phyloP scores from a whole-genome alignment of 2,888 invertebrate genomes.

The Marronus borbonicus region DNA sequence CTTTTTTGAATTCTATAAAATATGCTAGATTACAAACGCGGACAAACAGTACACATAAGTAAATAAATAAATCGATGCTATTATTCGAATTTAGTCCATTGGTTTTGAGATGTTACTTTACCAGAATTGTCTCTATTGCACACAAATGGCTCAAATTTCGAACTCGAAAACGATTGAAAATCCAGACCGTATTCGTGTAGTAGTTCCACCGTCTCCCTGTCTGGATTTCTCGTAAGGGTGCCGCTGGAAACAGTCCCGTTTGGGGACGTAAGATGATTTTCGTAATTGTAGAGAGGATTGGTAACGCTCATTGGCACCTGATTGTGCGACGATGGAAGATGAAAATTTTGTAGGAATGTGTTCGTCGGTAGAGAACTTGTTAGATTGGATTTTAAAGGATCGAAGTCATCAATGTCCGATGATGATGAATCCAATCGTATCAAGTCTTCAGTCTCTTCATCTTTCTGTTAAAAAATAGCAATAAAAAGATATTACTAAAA shows the following conservation, averaged over 20 bases:
- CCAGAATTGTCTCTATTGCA: conserved; percentile 61
- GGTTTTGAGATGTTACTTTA: conserved; percentile 72
- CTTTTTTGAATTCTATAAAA: background rate
- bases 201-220: conserved; percentile 76
- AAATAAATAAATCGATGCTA: conserved; percentile 38
- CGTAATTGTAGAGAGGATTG: conserved; percentile 72
- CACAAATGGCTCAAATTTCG: conserved; percentile 66
- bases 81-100: conserved; percentile 77
- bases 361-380: conserved; percentile 59
- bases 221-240: conserved; percentile 58
- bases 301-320: conserved; percentile 71
- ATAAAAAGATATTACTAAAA: too few species aligned
- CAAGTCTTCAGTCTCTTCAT: conserved; percentile 74
- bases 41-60: conserved; percentile 18
- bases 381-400: conserved; percentile 74
- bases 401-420: conserved; percentile 79
- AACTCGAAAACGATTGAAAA: conserved; percentile 73
- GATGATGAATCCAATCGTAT: conserved; percentile 79
- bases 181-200: conserved; percentile 83
- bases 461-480: conserved; percentile 59
- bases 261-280: conserved; percentile 59
- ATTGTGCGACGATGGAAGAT: conserved; percentile 63
- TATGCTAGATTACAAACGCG: conserved; percentile 18
- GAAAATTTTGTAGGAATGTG: conserved; percentile 64
- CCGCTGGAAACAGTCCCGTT: conserved; percentile 71